These are phyloP conservation scores for Coturnix japonica DNA, from an alignment of 2,113 vertebrate genomes.

Conservation along the genomic window DNA sequence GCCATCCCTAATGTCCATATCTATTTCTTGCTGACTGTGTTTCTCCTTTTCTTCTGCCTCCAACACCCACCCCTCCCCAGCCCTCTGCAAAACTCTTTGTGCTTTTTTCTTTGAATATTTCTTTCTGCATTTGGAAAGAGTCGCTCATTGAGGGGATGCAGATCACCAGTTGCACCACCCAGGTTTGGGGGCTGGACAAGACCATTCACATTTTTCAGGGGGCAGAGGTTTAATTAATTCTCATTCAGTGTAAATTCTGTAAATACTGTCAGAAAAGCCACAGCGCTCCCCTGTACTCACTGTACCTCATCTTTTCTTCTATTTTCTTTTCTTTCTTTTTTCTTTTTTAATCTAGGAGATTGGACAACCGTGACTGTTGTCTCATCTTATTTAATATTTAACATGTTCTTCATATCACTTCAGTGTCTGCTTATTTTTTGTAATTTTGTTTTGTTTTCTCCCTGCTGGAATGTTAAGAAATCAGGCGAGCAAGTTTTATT, in stretches of 20 bases:
- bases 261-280: neutral
- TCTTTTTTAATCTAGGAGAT: neutral
- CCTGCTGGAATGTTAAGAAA: neutral
- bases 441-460: neutral
- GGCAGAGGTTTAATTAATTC: neutral
- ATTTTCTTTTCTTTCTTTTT: neutral
- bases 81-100: neutral
- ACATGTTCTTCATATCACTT: neutral
- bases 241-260: neutral
- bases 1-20: neutral
- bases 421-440: neutral
- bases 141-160: accelerated
- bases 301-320: neutral
- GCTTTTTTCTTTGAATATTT: neutral
- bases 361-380: neutral
- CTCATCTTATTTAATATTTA: slow-evolving; percentile 4
- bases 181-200: neutral
- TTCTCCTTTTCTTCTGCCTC: neutral
- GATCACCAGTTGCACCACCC: neutral
- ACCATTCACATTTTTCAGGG: neutral
- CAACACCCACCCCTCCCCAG: neutral
- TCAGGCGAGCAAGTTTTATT: neutral
- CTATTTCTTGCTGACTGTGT: neutral
- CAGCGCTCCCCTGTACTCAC: neutral
- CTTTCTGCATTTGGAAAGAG: neutral